Conservation (phyloP, 2,797 vertebrate genomes). For the Pogonophryne albipinna region DNA sequence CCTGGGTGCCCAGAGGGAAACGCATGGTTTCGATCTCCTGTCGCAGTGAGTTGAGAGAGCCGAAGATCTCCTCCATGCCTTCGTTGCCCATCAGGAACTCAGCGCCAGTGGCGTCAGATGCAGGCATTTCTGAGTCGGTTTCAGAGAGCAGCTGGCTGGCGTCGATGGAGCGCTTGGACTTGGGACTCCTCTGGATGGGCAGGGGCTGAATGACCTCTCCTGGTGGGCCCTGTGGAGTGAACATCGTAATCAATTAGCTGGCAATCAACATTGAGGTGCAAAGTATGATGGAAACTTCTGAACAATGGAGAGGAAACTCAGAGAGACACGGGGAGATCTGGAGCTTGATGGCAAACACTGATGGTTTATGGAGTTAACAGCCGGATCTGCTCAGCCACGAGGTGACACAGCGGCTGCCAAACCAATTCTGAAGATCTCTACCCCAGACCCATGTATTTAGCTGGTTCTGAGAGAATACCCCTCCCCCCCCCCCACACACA, state of each 20-base stretch:
- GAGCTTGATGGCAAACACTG: too few relatives aligned
- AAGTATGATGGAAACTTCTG: too few relatives aligned
- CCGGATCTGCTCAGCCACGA: too few relatives aligned
- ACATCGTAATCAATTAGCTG: background rate
- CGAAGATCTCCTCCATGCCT: constrained; percentile 93
- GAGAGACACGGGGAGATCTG: too few relatives aligned
- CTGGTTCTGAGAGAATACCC: too few relatives aligned
- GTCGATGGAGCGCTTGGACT: constrained; percentile 92
- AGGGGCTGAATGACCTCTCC: constrained; percentile 94
- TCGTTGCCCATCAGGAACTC: constrained; percentile 82
- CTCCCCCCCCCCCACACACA: too few relatives aligned
- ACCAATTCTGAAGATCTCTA: too few relatives aligned
- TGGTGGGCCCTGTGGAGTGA: constrained; percentile 85
- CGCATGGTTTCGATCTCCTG: constrained; percentile 92
- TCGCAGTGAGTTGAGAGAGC: constrained; percentile 89
- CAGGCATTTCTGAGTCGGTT: constrained; percentile 70
- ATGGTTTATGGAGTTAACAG: too few relatives aligned
- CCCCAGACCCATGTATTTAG: too few relatives aligned
- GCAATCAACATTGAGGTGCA: background rate
- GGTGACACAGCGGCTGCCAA: too few relatives aligned
- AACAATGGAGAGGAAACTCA: too few relatives aligned
- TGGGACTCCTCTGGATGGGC: constrained; percentile 90
- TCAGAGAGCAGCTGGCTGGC: constrained; percentile 84
- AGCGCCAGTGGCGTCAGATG: constrained; percentile 75
- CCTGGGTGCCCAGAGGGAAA: constrained; percentile 89